phyloP scores from a whole-genome alignment of 64 coral and sea anemone genomes.

The Montipora sp. region DNA sequence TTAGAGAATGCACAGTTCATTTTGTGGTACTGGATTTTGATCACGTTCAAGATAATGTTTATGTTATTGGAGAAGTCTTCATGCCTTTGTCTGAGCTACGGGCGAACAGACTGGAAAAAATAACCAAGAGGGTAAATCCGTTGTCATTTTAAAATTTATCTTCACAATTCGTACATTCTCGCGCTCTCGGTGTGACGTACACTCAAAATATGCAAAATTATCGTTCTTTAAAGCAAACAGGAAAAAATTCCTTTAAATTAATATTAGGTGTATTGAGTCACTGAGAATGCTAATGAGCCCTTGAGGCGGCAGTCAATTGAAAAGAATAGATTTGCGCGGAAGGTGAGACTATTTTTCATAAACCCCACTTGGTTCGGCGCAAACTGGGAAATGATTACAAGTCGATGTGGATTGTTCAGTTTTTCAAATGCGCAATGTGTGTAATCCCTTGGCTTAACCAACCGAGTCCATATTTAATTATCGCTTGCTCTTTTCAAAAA shows the following conservation, averaged over 20 bases:
- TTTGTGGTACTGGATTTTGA: constrained; percentile 96
- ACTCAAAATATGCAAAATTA: background rate
- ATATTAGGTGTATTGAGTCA: background rate
- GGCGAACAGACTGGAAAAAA: constrained; percentile 88
- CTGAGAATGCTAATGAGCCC: background rate
- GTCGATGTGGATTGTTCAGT: background rate
- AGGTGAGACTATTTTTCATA: no score
- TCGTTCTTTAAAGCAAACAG: constrained; percentile 14
- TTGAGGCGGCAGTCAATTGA: background rate
- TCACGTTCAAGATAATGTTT: constrained; percentile 91
- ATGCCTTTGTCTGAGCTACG: constrained; percentile 89
- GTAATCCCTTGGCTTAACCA: background rate
- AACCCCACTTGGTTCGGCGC: no score
- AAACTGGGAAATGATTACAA: background rate
- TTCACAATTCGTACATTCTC: background rate
- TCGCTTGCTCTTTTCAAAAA: background rate
- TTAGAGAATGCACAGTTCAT: constrained; percentile 88
- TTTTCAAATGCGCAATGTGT: background rate
- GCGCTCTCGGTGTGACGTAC: background rate
- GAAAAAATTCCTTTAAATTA: constrained; percentile 46
- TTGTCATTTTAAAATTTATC: constrained; percentile 71
- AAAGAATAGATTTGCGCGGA: no score
- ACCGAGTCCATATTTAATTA: background rate
- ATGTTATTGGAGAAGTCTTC: constrained; percentile 91
- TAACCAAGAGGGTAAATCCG: constrained; percentile 81